These are phyloP conservation scores for Drosophila lacteicornis DNA, from an alignment of 1,140 invertebrate genomes.

Conservation along the genomic window DNA sequence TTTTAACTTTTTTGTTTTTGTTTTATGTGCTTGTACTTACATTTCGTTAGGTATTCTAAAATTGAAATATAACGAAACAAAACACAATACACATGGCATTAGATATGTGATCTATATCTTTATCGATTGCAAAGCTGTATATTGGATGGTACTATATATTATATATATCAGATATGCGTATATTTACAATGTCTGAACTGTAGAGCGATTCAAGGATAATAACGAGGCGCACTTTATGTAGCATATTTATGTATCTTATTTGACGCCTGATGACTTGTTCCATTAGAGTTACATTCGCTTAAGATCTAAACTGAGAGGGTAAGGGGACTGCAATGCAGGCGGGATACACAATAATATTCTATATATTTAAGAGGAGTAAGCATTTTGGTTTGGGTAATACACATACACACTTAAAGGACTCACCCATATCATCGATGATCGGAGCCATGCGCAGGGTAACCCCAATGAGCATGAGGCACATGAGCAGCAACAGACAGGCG, in stretches of 20 bases:
- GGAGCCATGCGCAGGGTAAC: conserved; percentile 95
- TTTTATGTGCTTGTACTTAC: conserved; percentile 56
- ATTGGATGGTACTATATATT: conserved; percentile 3
- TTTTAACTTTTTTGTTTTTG: conserved; percentile 10
- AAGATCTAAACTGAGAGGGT: conserved; percentile 21
- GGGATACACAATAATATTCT: conserved; percentile 11
- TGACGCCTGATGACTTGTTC: conserved; percentile 60
- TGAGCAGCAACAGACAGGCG: conserved; percentile 92
- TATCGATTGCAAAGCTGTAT: conserved; percentile 22
- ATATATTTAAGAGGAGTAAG: conserved; percentile 20
- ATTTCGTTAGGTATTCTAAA: conserved; percentile 70
- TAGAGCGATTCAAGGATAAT: conserved; percentile 50
- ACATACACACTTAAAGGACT: conserved; percentile 84
- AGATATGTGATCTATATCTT: conserved; percentile 47
- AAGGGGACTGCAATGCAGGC: conserved; percentile 52
- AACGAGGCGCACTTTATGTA: conserved; percentile 42
- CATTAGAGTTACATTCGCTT: conserved; percentile 61
- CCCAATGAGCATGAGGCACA: conserved; percentile 94
- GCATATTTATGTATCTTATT: conserved; percentile 8
- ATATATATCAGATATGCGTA: conserved; percentile 21
- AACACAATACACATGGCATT: conserved; percentile 72
- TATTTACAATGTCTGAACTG: conserved; percentile 43
- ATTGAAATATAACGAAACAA: conserved; percentile 71
- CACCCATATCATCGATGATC: conserved; percentile 96
- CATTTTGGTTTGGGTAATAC: conserved; percentile 27